Percentiles rank a stretch among this genome's conserved stretches.
These are phyloP conservation scores for Hirtodrosophila cameraria DNA, from an alignment of 2,888 invertebrate species.

Conservation along the genomic window DNA sequence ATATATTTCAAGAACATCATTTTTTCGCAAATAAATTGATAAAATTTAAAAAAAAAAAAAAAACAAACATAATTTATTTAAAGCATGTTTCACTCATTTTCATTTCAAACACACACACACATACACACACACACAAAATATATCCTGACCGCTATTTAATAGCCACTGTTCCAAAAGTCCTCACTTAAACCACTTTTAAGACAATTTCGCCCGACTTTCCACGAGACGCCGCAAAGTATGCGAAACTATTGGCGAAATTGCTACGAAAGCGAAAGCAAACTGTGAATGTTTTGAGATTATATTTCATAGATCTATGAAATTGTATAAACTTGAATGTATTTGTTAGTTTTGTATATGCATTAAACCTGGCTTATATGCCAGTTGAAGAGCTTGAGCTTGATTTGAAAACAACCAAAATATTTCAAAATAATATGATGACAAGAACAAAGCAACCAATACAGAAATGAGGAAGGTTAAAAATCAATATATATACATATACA, in stretches of 20 bases:
- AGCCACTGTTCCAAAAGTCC: not conserved
- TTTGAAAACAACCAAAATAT: constrained; percentile 19
- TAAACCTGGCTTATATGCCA: constrained; percentile 26
- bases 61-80: constrained; percentile 39
- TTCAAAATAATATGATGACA: constrained; percentile 1
- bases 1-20: constrained; percentile 28
- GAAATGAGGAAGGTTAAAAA: constrained; percentile 54
- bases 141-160: constrained; percentile 1
- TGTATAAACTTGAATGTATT: constrained; percentile 17
- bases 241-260: not conserved
- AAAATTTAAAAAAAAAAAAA: constrained; percentile 31
- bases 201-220: constrained; percentile 1
- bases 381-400: constrained; percentile 55
- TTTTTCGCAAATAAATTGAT: constrained; percentile 60
- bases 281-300: constrained; percentile 19
- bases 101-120: constrained; percentile 20
- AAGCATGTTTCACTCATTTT: constrained; percentile 50
- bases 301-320: not conserved
- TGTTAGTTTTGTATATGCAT: constrained; percentile 23
- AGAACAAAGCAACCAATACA: constrained; percentile 19
- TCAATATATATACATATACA: constrained; percentile 22
- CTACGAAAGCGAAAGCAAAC: constrained; percentile 8
- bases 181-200: constrained; percentile 7
- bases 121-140: constrained; percentile 19
- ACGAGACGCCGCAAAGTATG: not conserved